These are phyloP conservation scores for Acronicta leporina DNA, from an alignment of 2,888 invertebrate species.

Conservation along the genomic window DNA sequence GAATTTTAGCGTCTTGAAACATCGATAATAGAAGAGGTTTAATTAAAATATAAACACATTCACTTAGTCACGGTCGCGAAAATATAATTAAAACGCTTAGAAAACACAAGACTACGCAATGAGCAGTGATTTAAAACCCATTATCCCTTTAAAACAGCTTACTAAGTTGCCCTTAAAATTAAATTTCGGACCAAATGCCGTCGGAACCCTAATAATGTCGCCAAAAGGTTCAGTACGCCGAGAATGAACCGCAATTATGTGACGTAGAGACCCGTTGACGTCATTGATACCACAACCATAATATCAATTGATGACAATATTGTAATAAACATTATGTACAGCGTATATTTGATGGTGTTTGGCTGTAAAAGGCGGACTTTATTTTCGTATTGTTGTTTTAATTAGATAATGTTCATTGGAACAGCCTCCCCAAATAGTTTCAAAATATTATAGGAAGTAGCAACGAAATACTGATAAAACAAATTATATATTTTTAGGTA, in stretches of 20 bases:
- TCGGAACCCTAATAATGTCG: constrained; percentile 59
- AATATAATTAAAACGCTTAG: constrained; percentile 46
- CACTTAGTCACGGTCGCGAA: constrained; percentile 4
- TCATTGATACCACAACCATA: constrained; percentile 24
- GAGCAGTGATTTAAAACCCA: constrained; percentile 60
- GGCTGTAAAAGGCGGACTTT: constrained; percentile 24
- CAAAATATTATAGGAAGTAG: background rate
- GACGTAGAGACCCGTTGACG: constrained; percentile 58
- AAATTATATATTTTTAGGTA: too few species aligned
- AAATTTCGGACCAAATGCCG: constrained; percentile 60
- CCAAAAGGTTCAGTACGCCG: constrained; percentile 57
- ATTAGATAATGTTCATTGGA: constrained; percentile 23
- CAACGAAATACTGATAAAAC: too few species aligned
- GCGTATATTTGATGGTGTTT: constrained; percentile 11
- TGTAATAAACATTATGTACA: constrained; percentile 14
- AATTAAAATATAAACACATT: constrained; percentile 2
- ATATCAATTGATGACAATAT: constrained; percentile 18
- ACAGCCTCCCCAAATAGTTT: constrained; percentile 1
- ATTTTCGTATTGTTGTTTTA: constrained; percentile 20
- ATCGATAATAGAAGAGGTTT: constrained; percentile 1
- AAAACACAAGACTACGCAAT: constrained; percentile 25
- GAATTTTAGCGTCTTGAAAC: background rate
- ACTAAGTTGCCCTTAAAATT: constrained; percentile 63
- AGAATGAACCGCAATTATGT: constrained; percentile 65
- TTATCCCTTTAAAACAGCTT: constrained; percentile 71